A percentile compares a stretch with the other conserved stretches of the same genome.
phyloP scores from a whole-genome alignment of 2,888 invertebrate species.

The Mesorhabditis spiculigera region DNA sequence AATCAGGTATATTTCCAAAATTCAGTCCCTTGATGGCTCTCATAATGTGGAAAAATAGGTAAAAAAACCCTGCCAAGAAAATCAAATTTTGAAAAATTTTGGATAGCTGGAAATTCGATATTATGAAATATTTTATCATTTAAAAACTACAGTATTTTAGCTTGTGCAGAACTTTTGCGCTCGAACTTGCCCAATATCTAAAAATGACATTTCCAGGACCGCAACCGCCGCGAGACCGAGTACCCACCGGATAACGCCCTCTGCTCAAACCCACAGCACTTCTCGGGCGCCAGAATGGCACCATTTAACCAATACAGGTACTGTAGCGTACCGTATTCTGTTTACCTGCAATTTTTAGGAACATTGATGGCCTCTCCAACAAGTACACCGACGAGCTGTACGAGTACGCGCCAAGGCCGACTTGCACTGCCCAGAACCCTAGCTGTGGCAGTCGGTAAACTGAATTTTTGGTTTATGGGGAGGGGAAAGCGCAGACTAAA shows the following conservation, averaged over 20 bases:
- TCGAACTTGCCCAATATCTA: too few relatives aligned
- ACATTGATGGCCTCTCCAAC: conserved; percentile 49
- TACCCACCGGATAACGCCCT: conserved; percentile 43
- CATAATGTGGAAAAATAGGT: background rate
- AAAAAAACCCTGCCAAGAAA: background rate
- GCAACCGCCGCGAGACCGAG: conserved; percentile 28
- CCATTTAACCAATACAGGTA: conserved; percentile 34
- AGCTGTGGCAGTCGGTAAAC: conserved; percentile 27
- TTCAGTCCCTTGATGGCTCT: background rate
- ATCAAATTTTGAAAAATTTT: background rate
- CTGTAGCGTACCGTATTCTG: background rate
- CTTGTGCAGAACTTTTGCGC: too few relatives aligned
- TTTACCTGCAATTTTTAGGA: conserved; percentile 16
- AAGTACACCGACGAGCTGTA: conserved; percentile 51
- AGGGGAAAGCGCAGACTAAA: too few relatives aligned
- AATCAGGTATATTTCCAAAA: conserved; percentile 9
- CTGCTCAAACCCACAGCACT: conserved; percentile 44
- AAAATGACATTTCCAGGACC: conserved; percentile 10
- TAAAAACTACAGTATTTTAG: too few relatives aligned
- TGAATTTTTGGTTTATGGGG: too few relatives aligned
- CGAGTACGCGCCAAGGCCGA: conserved; percentile 45
- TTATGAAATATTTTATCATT: too few relatives aligned
- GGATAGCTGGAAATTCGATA: background rate
- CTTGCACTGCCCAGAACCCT: conserved; percentile 28
- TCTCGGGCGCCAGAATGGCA: conserved; percentile 31